These are phyloP conservation scores for Pseudochromis fuscus DNA, from an alignment of 2,797 vertebrate species.

Conservation along the genomic window DNA sequence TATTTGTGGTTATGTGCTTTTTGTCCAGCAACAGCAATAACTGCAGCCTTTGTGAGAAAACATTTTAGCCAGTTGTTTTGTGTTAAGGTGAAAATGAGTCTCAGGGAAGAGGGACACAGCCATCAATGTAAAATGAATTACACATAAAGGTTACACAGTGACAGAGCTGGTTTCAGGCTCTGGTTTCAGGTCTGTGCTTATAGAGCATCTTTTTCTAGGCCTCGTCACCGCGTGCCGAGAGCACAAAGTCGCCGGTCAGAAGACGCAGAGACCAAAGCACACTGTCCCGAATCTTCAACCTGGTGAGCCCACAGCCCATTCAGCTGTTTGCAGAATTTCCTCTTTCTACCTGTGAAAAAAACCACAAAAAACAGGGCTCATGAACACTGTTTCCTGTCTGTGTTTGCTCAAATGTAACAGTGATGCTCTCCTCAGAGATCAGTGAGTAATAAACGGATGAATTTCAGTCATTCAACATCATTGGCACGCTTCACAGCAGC, in stretches of 20 bases:
- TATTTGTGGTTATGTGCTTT: constrained; percentile 5
- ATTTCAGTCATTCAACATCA: too few species aligned
- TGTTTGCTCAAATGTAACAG: constrained; percentile 73
- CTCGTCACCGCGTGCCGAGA: constrained; percentile 79
- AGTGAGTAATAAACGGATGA: constrained; percentile 79
- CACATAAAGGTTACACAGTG: constrained; percentile 22
- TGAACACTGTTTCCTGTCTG: constrained; percentile 54
- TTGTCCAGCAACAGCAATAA: constrained; percentile 23
- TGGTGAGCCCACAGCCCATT: constrained; percentile 79
- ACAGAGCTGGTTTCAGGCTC: constrained; percentile 14
- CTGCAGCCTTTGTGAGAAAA: not conserved
- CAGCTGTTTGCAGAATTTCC: not conserved
- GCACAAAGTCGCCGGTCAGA: constrained; percentile 84
- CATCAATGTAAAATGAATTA: constrained; percentile 24
- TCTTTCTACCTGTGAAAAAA: not conserved
- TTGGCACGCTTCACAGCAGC: too few species aligned
- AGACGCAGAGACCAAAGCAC: constrained; percentile 86
- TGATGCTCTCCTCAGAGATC: constrained; percentile 73
- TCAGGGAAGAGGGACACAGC: too few species aligned
- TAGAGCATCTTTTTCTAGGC: constrained; percentile 73
- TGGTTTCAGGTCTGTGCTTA: constrained; percentile 57
- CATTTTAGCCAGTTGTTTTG: not conserved
- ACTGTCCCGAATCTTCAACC: constrained; percentile 88
- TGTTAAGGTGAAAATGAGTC: too few species aligned
- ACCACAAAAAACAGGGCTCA: constrained; percentile 36